A percentile compares a stretch with the other conserved stretches of the same genome.
phyloP scores from a whole-genome alignment of 2,113 vertebrate species.

The Tychaedon coryphoeus region DNA sequence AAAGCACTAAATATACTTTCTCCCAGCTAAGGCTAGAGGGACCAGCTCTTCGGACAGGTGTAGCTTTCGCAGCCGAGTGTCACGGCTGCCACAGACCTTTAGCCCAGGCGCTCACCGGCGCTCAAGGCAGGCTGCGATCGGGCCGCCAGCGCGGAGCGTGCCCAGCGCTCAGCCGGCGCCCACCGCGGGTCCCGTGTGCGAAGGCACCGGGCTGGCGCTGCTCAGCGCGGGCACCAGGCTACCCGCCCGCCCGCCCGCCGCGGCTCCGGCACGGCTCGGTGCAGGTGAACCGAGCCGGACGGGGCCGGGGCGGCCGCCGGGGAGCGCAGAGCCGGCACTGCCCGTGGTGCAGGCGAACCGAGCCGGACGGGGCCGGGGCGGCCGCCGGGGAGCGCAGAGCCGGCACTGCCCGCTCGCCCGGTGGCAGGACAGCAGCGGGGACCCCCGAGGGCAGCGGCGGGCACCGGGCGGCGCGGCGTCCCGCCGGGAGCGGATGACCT shows the following conservation, averaged over 20 bases:
- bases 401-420: background rate
- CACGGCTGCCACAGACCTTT: rapidly evolving
- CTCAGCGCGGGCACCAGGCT: background rate
- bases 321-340: background rate
- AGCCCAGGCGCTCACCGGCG: rapidly evolving
- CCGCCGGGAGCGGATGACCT: background rate
- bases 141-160: no score
- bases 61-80: rapidly evolving
- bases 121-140: rapidly evolving
- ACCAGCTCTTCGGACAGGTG: background rate
- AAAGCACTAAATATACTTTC: background rate
- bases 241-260: no score
- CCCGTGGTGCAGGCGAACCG: background rate
- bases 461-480: no score
- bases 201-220: no score
- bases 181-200: background rate
- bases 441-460: background rate
- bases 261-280: background rate
- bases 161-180: no score
- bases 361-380: rapidly evolving
- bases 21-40: background rate
- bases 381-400: background rate
- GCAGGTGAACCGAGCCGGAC: background rate
- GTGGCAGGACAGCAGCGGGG: background rate
- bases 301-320: no score